phyloP scores from a whole-genome alignment of 1,140 invertebrate genomes.

The Branchinecta lynchi region DNA sequence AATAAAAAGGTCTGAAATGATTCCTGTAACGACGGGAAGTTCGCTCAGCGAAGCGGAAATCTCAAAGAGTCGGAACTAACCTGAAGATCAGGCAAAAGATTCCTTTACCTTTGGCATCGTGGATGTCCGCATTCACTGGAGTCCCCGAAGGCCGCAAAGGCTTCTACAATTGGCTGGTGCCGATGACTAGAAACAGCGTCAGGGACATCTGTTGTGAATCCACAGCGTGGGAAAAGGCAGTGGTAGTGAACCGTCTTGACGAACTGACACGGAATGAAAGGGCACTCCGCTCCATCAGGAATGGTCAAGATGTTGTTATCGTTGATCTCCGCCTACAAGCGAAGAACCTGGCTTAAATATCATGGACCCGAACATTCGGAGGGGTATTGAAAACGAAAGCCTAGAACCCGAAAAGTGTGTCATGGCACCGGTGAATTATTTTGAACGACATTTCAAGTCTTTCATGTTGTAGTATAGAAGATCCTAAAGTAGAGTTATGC shows the following conservation, averaged over 20 bases:
- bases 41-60: too few species aligned
- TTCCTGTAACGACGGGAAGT: too few species aligned
- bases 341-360: neutral
- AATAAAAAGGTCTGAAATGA: too few species aligned
- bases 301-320: neutral
- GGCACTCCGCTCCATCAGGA: neutral
- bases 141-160: neutral
- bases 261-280: neutral
- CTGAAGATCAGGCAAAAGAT: too few species aligned
- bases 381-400: too few species aligned
- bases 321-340: neutral
- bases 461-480: too few species aligned
- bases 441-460: too few species aligned
- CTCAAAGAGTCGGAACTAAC: too few species aligned
- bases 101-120: neutral
- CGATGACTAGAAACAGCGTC: neutral
- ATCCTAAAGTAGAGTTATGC: too few species aligned
- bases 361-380: too few species aligned
- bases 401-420: too few species aligned
- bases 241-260: neutral
- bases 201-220: neutral
- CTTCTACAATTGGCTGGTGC: neutral
- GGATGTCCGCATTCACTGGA: neutral
- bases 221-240: neutral
- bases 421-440: too few species aligned